Conservation (phyloP, 23 tunicate species). For the Trididemnum clinides region DNA sequence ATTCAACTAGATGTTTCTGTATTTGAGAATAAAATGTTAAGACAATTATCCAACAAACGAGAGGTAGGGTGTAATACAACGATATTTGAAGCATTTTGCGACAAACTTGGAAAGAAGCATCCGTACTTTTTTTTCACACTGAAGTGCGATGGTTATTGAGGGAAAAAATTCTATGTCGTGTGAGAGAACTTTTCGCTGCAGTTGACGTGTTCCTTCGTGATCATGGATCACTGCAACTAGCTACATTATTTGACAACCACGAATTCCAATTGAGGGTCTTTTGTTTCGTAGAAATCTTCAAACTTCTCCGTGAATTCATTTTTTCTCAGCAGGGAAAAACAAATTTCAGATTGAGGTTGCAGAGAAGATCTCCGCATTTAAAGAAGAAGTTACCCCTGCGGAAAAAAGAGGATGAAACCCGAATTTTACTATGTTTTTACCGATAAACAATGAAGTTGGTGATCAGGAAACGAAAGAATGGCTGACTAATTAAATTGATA, state of each 20-base stretch:
- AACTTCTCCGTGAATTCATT: neutral
- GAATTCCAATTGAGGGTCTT: slow-evolving; percentile 8
- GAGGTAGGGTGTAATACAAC: neutral
- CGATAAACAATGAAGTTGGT: neutral
- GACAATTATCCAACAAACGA: neutral
- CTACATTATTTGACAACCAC: neutral
- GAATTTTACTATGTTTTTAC: slow-evolving; percentile 15
- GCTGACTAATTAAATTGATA: slow-evolving; percentile 3
- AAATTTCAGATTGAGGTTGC: slow-evolving; percentile 6
- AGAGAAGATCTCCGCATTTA: slow-evolving; percentile 1
- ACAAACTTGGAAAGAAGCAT: neutral
- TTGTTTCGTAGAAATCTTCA: neutral
- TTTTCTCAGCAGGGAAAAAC: neutral
- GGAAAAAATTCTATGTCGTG: neutral
- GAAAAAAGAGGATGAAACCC: slow-evolving; percentile 6
- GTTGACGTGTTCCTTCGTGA: neutral
- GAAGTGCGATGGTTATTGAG: slow-evolving; percentile 3
- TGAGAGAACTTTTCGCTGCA: neutral
- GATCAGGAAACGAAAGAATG: neutral
- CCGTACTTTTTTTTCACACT: slow-evolving; percentile 2
- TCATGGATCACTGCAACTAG: neutral
- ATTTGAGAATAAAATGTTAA: too few relatives aligned
- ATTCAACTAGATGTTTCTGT: too few relatives aligned
- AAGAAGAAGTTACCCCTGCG: neutral
- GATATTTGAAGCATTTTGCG: neutral